Percentiles rank a stretch among this genome's conserved stretches.
phyloP scores from a whole-genome alignment of 2,888 invertebrate genomes.

The Eulithis prunata region DNA sequence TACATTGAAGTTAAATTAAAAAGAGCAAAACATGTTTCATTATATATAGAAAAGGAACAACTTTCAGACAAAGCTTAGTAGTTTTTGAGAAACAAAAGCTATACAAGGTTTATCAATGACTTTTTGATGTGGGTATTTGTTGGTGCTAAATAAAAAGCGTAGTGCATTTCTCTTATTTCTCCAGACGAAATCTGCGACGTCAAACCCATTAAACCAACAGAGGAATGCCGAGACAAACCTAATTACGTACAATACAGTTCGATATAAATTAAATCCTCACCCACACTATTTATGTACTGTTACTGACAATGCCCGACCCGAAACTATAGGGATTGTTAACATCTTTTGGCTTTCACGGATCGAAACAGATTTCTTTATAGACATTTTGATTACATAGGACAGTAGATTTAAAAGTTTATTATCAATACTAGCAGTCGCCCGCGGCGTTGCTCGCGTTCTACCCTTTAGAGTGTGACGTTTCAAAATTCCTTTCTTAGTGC shows the following conservation, averaged over 20 bases:
- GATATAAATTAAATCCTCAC: conserved; percentile 27
- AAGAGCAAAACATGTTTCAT: too few species aligned
- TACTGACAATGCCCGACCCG: conserved; percentile 8
- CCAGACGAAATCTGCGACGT: conserved; percentile 29
- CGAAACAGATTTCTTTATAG: background rate
- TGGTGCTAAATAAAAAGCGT: conserved; percentile 15
- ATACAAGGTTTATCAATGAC: too few species aligned
- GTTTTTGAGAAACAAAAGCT: too few species aligned
- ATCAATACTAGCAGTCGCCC: too few species aligned
- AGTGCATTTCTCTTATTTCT: conserved; percentile 27
- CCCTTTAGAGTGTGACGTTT: too few species aligned
- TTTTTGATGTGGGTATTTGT: background rate
- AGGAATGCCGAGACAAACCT: conserved; percentile 41
- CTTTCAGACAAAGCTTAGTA: too few species aligned
- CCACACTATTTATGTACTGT: conserved; percentile 27
- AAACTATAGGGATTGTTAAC: conserved; percentile 4
- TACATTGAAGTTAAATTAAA: too few species aligned
- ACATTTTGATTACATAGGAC: too few species aligned
- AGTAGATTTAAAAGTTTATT: too few species aligned
- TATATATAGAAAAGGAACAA: too few species aligned
- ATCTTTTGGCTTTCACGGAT: background rate
- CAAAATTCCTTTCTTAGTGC: too few species aligned
- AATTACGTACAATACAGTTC: conserved; percentile 37
- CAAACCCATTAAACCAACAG: conserved; percentile 34
- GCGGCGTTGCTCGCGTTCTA: too few species aligned